Evolutionary conservation across 2,888 invertebrate genomes (phyloP), one percentile per base, ranked within the genome.

Genomic region (Hypomecis punctinalis): DNA sequence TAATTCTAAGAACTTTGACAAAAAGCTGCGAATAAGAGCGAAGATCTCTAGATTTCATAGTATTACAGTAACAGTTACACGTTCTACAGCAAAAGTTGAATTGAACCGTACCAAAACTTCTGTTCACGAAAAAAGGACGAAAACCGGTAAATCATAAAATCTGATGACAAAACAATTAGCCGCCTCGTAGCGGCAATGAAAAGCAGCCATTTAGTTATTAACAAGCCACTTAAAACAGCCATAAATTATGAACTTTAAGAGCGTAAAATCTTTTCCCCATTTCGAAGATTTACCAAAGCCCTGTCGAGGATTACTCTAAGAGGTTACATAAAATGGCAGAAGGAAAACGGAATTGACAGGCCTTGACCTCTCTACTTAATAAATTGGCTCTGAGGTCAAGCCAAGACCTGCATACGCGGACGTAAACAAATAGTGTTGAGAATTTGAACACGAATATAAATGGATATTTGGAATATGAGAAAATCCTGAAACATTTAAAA

Each of bases 351-450:
- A 66, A 66, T 63, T 52, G 47, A 45, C 36, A 56, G 11, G 59
- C 61, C 61, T 66, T 64, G 62, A 64, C 66, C 60, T 53, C 52
- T 40, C 11, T 11, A 35, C 58, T 42, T 60, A 60, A 66, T 47
- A 51, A 47, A 60, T 55, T 62, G 58, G 39, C 58, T 54, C 9
- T 54, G 54, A 59, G 66, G 69, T 62, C 61, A 66, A 60, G 39
- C 23, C 61, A 57, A 60, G 48, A 64, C 48, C 53, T 42, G 56
- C 53, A 57, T 47, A 55, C 37, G 59, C 45, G 48, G 48, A 62
- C 46, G 51, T 46, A 49, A 47, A 57, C 45, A 58, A 59, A 55
- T 40, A 42, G 33, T 36, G 40, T 56, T 39, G 9, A 40, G 37
- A 11, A 13, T 45, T 42, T 13, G 6, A 13, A 13, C 40, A 37